Evolutionary conservation across 2,797 vertebrate genomes (phyloP).

Genomic region (Cyprinodon diabolis): DNA sequence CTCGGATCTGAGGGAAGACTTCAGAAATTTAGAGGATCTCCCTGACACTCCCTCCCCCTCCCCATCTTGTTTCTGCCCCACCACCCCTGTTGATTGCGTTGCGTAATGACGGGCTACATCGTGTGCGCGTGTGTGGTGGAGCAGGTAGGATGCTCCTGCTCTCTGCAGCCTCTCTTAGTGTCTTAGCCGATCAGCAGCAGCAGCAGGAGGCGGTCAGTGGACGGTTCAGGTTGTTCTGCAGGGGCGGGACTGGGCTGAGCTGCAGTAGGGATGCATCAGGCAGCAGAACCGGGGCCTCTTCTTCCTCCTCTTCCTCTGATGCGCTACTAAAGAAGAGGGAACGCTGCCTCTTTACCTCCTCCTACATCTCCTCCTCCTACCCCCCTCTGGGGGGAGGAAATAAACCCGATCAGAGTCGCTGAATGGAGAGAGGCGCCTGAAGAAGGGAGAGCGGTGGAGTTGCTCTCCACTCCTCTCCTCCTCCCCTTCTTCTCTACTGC

Average conservation of each 20-base stretch:
- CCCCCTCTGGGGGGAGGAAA: constrained; percentile 18
- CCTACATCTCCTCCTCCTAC: not conserved
- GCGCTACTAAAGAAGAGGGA: constrained; percentile 43
- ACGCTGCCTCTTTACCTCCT: constrained; percentile 28
- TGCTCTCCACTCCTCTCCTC: constrained; percentile 48
- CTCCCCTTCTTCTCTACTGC: constrained; percentile 69
- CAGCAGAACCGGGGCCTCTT: constrained; percentile 25
- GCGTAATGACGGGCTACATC: constrained; percentile 36
- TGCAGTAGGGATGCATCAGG: constrained; percentile 64
- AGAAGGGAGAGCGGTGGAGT: constrained; percentile 79
- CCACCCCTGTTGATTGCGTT: constrained; percentile 19
- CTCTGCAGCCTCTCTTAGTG: not conserved
- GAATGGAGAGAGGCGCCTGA: constrained; percentile 79
- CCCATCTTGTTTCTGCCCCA: not conserved
- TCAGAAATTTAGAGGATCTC: constrained; percentile 36
- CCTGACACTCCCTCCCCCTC: constrained; percentile 14
- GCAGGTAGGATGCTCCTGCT: constrained; percentile 19
- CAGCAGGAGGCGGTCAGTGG: constrained; percentile 33
- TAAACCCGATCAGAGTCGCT: constrained; percentile 52
- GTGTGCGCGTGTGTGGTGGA: not conserved
- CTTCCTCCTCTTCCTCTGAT: constrained; percentile 29
- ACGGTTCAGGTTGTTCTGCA: constrained; percentile 80
- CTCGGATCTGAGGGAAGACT: not conserved
- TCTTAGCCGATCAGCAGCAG: constrained; percentile 8
- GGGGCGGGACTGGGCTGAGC: constrained; percentile 56